Evolutionary conservation across 2,888 invertebrate species (phyloP).

Genomic region (Leuctra nigra): DNA sequence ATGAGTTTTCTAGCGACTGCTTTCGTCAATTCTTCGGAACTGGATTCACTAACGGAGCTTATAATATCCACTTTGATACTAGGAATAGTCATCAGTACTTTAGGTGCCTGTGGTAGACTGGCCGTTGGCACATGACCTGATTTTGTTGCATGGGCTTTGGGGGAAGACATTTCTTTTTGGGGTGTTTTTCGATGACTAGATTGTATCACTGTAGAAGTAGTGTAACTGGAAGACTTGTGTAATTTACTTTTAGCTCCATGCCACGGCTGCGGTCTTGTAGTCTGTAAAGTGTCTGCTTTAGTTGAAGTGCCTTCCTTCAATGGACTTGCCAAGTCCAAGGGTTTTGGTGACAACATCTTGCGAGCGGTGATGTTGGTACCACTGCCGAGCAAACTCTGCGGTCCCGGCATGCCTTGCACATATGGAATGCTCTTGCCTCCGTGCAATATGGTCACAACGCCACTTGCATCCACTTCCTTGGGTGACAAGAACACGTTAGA

Average conservation of each 20-base stretch:
- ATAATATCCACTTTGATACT: constrained; percentile 23
- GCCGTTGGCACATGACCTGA: constrained; percentile 16
- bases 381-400: constrained; percentile 49
- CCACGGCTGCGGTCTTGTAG: neutral
- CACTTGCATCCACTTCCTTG: constrained; percentile 31
- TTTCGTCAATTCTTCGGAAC: neutral
- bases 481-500: neutral
- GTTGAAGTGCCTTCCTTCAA: constrained; percentile 32
- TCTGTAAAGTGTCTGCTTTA: neutral
- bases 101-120: constrained; percentile 16
- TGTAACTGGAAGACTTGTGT: constrained; percentile 5
- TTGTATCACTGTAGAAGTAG: neutral
- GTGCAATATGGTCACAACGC: constrained; percentile 56
- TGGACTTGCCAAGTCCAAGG: constrained; percentile 37
- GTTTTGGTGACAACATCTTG: constrained; percentile 26
- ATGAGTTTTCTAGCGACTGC: too few species aligned
- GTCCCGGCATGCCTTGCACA: constrained; percentile 84
- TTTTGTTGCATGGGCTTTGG: neutral
- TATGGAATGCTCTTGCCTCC: constrained; percentile 73
- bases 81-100: constrained; percentile 11
- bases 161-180: neutral
- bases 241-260: constrained; percentile 2
- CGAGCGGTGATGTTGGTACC: neutral
- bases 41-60: neutral
- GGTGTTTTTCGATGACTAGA: neutral